phyloP scores from a whole-genome alignment of 1,140 invertebrate genomes.

The Drosophila aff. region DNA sequence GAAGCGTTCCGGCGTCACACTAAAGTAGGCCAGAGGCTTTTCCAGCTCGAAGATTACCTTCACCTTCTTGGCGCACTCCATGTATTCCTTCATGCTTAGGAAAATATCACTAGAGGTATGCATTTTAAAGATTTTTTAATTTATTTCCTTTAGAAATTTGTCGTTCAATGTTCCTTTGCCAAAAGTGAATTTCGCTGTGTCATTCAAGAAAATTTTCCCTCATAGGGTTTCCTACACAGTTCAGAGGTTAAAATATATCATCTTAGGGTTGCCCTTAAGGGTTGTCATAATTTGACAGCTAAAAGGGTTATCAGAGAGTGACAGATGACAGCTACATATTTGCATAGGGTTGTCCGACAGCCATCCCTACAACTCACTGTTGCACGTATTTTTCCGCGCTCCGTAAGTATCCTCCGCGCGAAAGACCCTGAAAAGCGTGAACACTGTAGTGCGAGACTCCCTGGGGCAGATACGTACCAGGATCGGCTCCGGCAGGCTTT shows the following conservation, averaged over 20 bases:
- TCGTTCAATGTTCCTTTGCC: no score
- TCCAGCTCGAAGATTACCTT: not conserved
- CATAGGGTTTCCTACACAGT: not conserved
- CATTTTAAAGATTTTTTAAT: not conserved
- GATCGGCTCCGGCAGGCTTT: no score
- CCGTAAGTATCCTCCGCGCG: no score
- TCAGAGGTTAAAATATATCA: not conserved
- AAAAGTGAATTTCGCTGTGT: not conserved
- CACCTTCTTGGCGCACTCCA: no score
- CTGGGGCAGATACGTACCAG: no score
- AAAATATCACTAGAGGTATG: no score
- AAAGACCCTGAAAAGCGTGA: no score
- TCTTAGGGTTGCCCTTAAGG: not conserved
- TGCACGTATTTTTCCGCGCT: no score
- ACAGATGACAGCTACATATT: not conserved
- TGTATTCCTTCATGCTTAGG: not conserved
- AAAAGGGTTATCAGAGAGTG: not conserved
- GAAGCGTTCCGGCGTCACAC: conserved; percentile 3
- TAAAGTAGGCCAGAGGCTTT: not conserved
- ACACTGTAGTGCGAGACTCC: no score
- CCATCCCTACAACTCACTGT: no score
- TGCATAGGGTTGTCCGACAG: not conserved
- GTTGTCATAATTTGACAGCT: not conserved
- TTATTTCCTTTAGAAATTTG: not conserved
- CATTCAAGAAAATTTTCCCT: not conserved